Conservation (phyloP, 2,888 invertebrate species). For the Osedax frankpressi region DNA sequence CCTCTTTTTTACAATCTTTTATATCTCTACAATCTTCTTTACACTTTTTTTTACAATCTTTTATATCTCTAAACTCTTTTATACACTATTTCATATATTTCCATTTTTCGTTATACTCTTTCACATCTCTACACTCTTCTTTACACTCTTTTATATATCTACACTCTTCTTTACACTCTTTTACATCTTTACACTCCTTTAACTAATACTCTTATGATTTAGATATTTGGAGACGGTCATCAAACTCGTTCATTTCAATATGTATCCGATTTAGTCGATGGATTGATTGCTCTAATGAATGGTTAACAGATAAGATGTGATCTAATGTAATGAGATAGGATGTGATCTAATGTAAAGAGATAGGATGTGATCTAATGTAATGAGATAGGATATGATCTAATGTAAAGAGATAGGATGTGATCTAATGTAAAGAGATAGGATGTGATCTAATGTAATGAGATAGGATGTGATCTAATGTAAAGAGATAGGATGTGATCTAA, state of each 20-base stretch:
- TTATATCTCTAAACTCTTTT: too few relatives aligned
- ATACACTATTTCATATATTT: too few relatives aligned
- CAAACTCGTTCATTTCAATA: conserved; percentile 89
- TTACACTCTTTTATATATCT: neutral
- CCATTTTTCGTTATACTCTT: too few relatives aligned
- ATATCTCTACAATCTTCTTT: too few relatives aligned
- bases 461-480: neutral
- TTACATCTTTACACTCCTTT: too few relatives aligned
- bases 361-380: neutral
- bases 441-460: neutral
- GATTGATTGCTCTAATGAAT: conserved; percentile 78
- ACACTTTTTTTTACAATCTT: too few relatives aligned
- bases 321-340: neutral
- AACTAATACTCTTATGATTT: too few relatives aligned
- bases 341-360: neutral
- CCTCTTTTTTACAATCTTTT: too few relatives aligned
- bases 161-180: too few relatives aligned
- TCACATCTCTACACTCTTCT: too few relatives aligned
- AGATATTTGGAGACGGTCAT: conserved; percentile 52
- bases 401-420: neutral
- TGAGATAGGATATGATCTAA: neutral
- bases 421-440: neutral
- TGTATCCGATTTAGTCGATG: conserved; percentile 89
- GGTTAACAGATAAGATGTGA: conserved; percentile 34
- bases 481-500: neutral